Conservation (phyloP, 2,113 vertebrate genomes). For the Callocephalon fimbriatum region DNA sequence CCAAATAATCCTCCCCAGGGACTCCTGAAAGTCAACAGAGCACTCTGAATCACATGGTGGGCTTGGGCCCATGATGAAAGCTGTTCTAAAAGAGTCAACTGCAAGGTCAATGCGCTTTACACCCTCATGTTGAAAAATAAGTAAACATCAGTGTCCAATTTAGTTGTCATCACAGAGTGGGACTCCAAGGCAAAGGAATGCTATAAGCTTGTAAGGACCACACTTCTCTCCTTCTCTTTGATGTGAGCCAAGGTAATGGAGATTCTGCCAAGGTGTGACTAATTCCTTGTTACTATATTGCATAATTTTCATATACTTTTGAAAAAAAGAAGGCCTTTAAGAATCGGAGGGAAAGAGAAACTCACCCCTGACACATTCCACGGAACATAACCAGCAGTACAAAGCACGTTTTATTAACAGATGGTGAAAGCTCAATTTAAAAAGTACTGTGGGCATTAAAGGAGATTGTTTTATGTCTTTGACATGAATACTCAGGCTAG, state of each 20-base stretch:
- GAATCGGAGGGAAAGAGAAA: constrained; percentile 37
- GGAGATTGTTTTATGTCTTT: constrained; percentile 76
- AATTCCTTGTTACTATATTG: constrained; percentile 54
- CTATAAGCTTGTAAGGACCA: constrained; percentile 31
- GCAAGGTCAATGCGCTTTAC: not conserved
- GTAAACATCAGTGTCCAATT: constrained; percentile 65
- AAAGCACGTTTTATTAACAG: constrained; percentile 74
- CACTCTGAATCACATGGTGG: not conserved
- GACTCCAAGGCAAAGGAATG: constrained; percentile 34
- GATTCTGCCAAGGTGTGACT: constrained; percentile 43
- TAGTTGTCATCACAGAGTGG: constrained; percentile 69
- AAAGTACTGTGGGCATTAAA: constrained; percentile 71
- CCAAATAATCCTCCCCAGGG: not conserved
- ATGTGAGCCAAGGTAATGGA: constrained; percentile 52
- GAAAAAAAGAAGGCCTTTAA: constrained; percentile 8
- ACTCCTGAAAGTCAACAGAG: not conserved
- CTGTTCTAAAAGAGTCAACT: constrained; percentile 14
- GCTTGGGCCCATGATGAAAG: constrained; percentile 27
- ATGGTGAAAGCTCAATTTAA: constrained; percentile 66
- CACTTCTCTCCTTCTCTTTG: constrained; percentile 24
- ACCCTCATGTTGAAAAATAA: constrained; percentile 23
- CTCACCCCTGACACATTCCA: constrained; percentile 39
- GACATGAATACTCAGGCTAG: constrained; percentile 72
- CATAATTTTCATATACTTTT: constrained; percentile 51
- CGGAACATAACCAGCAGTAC: constrained; percentile 34